Percentiles rank a stretch among this genome's conserved stretches.
Evolutionary conservation across 2,888 invertebrate genomes (phyloP).

Genomic region (Artemia sinica): DNA sequence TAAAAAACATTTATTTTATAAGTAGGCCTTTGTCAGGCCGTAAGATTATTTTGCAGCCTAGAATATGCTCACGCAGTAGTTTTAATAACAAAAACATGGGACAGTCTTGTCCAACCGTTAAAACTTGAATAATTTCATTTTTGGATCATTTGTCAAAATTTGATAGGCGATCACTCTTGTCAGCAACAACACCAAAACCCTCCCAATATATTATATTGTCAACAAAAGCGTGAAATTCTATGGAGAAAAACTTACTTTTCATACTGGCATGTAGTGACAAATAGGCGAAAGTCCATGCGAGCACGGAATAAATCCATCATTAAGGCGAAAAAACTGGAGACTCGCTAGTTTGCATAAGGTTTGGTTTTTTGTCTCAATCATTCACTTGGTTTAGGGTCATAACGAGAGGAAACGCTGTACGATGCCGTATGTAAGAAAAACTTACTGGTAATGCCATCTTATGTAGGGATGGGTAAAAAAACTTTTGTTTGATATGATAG

Average conservation of each 20-base stretch:
- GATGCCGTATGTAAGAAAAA: not conserved
- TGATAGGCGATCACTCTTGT: not conserved
- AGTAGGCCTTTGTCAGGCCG: no score
- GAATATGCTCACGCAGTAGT: no score
- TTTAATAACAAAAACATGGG: no score
- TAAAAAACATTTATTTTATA: no score
- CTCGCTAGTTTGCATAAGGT: conserved; percentile 6
- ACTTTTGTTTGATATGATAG: no score
- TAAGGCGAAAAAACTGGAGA: not conserved
- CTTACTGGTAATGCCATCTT: not conserved
- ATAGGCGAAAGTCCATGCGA: conserved; percentile 3
- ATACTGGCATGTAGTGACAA: conserved; percentile 3
- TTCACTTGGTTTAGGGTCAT: not conserved
- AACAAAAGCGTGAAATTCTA: conserved; percentile 4
- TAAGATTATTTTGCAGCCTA: no score
- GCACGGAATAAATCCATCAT: conserved; percentile 13
- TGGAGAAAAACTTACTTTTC: not conserved
- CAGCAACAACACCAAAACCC: conserved; percentile 8
- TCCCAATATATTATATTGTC: conserved; percentile 8
- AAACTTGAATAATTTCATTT: no score
- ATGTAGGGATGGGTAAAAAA: no score
- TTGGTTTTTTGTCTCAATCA: not conserved
- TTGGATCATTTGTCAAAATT: no score
- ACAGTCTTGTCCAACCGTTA: no score
- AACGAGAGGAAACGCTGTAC: conserved; percentile 4